These are phyloP conservation scores for Mionectes olivaceus DNA, from an alignment of 2,797 vertebrate genomes.

Conservation along the genomic window DNA sequence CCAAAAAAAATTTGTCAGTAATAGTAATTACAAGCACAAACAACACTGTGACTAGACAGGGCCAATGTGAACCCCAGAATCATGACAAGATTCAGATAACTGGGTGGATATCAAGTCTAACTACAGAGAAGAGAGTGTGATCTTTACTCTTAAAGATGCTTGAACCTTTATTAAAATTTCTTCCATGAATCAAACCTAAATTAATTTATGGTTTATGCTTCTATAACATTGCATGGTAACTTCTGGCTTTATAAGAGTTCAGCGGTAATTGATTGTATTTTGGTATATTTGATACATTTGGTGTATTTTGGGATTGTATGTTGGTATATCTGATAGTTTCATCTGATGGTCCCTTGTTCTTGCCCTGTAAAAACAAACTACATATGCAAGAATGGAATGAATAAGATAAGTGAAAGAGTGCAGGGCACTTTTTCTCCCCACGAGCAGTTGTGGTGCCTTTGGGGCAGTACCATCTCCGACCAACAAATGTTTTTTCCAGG, in stretches of 20 bases:
- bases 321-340: not conserved
- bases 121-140: not conserved
- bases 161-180: not conserved
- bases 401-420: not conserved
- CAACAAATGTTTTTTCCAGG: not conserved
- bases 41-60: not conserved
- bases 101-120: not conserved
- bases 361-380: not conserved
- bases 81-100: not conserved
- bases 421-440: not conserved
- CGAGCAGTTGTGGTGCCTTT: not conserved
- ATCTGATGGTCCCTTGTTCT: not conserved
- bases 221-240: not conserved
- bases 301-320: not conserved
- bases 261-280: not conserved
- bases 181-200: not conserved
- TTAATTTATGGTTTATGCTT: not conserved
- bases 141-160: not conserved
- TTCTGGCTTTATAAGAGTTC: not conserved
- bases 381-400: accelerated
- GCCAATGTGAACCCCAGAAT: not conserved
- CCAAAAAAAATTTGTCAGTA: not conserved
- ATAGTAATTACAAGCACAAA: not conserved
- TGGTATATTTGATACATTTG: not conserved
- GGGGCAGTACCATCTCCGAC: not conserved